A percentile compares a stretch with the other conserved stretches of the same genome.
phyloP scores from a whole-genome alignment of 2,113 vertebrate genomes.

The Corapipo altera region DNA sequence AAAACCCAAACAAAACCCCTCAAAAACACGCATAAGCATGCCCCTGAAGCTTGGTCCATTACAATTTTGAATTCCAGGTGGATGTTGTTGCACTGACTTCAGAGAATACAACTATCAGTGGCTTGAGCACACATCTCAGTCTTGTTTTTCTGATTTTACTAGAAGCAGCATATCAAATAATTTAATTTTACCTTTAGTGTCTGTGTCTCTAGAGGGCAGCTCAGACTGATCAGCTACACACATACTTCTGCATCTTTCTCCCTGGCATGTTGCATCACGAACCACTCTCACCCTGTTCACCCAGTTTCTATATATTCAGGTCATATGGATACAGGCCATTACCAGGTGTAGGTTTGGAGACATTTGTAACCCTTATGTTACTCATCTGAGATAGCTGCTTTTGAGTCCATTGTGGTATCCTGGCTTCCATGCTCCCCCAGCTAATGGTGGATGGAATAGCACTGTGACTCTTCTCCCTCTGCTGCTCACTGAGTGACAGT shows the following conservation, averaged over 20 bases:
- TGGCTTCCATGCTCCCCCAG: neutral
- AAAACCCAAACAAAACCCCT: too few relatives aligned
- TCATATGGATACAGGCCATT: neutral
- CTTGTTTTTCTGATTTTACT: neutral
- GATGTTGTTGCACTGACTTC: neutral
- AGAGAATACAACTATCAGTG: neutral
- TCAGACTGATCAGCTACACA: neutral
- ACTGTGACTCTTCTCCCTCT: neutral
- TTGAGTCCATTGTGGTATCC: neutral
- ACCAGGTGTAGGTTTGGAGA: neutral
- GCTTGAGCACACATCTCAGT: neutral
- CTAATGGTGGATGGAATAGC: neutral
- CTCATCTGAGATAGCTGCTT: neutral
- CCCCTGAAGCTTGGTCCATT: neutral
- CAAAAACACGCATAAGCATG: fast-evolving
- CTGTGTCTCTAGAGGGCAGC: neutral
- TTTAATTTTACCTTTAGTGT: neutral
- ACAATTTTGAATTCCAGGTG: neutral
- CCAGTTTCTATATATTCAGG: neutral
- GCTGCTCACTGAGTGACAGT: neutral
- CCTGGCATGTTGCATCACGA: neutral
- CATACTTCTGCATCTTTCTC: neutral
- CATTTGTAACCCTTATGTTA: neutral
- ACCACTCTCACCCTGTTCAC: neutral
- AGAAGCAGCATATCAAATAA: neutral